Evolutionary conservation across 1,140 invertebrate species (phyloP), one percentile per base, ranked within the genome.

Genomic region (Drosophila tristis): DNA sequence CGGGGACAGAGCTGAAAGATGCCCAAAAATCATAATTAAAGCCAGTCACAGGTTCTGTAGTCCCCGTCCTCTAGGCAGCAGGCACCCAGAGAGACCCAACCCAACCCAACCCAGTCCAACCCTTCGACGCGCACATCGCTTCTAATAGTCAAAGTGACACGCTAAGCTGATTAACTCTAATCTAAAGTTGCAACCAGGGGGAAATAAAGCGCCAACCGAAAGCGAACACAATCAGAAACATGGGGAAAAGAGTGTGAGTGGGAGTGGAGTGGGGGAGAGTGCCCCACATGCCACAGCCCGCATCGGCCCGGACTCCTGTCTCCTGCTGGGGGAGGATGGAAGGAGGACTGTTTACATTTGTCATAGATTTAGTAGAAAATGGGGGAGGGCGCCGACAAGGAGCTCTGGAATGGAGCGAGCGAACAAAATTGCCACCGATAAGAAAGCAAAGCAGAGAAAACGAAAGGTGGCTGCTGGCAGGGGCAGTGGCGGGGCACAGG

Each of bases 161-260:
- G 70, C 70, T 86, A 87, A 86, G 82, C 82, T 86, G 82, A 86
- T 86, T 86, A 86, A 82, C 82, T 86, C 82, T 78, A 86, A 86
- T 82, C 82, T 82, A 78, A 81, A 87, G 44, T 51, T 60, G 54
- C 56, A 56, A 58, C 49, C 56, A 43, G 55, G 39, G 65, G 43
- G 55, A 74, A 65, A 65, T 58, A 67, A 76, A 55, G 61, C 72
- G 42, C 47, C 48, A 48, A 26, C 20, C 39, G 23, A 68, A 74
- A 61, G 26, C 25, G 59, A 39, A 44, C 57, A 60, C 45, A 70
- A 64, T 71, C 48, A 44, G 13, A 45, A 39, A 45, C 43, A 45
- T 13, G 20, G 23, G 29, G 20, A 20, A 57, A 66, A 16, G 55
- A 47, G 43, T 48, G 42, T 42, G 55, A 53, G 11, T 13, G 16